Evolutionary conservation across 2,888 invertebrate genomes (phyloP), one percentile per base, ranked within the genome.

Genomic region (Strigamia crassipes): DNA sequence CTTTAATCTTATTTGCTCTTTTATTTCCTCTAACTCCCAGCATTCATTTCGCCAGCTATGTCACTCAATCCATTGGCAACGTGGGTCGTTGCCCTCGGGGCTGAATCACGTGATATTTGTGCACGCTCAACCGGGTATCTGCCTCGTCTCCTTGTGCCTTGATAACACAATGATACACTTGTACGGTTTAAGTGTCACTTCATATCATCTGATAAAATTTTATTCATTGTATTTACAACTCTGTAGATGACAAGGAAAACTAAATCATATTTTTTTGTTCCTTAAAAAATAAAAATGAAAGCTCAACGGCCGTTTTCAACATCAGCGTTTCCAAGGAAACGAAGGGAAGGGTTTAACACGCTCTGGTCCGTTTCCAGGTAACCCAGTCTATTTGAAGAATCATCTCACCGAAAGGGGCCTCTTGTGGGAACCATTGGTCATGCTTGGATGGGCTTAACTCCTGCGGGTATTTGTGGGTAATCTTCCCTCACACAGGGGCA

Each of bases 161-260:
- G 73, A 73, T 73, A 73, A 73, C 73, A 73, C 73, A 73, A 73
- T 73, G 73, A 73, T 73, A 73, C 73, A 73, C 73, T 73, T 73
- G 73, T 73, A 73, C 27, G 31, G 73, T 1, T 73, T 15, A n/a
- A 73, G 31, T 31, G n/a, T 31, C 31, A n/a, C 73, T 73, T 73
- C 31, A 27, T 73, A 31, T 73, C n/a, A 27, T 73, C 56, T 18
- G 56, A 56, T 56, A 56, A n/a, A 56, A 56, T 18, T 38, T 6
- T 38, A 38, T 10, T 4, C 38, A 38, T 38, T 38, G 38, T 38
- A 38, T 56, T 56, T 18, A 8, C 56, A 46, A 46, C 5, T n/a
- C 15, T 46, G 3, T 4, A 46, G 15, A 46, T n/a, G 1, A 46
- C 13, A 13, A 46, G n/a, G 15, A 13, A 46, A 46, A 46, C 2